Evolutionary conservation across 2,797 vertebrate genomes (phyloP).

Genomic region (Crypturellus tataupa): DNA sequence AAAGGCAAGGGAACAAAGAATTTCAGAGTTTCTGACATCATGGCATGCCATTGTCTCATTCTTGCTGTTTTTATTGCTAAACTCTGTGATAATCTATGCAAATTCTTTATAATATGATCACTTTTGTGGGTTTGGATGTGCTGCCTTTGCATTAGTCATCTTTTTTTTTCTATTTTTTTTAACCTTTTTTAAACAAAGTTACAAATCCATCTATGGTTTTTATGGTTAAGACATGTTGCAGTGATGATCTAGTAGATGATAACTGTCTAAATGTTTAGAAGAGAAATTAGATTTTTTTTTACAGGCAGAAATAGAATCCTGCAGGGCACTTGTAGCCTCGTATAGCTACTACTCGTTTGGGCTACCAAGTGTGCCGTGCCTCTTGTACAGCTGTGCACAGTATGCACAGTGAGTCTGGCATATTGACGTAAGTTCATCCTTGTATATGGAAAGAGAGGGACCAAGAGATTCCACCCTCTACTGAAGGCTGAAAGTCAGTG

Average conservation of each 20-base stretch:
- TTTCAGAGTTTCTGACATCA: background rate
- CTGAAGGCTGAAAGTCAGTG: background rate
- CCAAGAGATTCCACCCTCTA: background rate
- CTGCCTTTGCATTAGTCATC: background rate
- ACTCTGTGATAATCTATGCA: background rate
- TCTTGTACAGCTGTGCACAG: background rate
- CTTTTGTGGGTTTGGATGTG: background rate
- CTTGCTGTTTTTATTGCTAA: conserved; percentile 15
- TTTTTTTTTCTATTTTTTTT: background rate
- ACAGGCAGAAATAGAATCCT: background rate
- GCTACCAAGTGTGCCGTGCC: background rate
- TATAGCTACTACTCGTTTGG: background rate
- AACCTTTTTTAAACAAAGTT: background rate
- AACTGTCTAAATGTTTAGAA: background rate
- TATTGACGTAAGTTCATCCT: background rate
- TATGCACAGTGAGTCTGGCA: background rate
- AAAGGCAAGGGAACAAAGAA: background rate
- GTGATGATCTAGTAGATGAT: background rate
- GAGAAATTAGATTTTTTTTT: background rate
- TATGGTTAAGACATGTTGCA: background rate
- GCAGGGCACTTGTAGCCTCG: background rate
- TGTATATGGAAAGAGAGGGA: background rate
- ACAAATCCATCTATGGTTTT: background rate
- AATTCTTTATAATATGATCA: background rate
- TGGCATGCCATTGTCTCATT: background rate